phyloP scores from a whole-genome alignment of 2,113 vertebrate genomes.

The Echinops telfairi region DNA sequence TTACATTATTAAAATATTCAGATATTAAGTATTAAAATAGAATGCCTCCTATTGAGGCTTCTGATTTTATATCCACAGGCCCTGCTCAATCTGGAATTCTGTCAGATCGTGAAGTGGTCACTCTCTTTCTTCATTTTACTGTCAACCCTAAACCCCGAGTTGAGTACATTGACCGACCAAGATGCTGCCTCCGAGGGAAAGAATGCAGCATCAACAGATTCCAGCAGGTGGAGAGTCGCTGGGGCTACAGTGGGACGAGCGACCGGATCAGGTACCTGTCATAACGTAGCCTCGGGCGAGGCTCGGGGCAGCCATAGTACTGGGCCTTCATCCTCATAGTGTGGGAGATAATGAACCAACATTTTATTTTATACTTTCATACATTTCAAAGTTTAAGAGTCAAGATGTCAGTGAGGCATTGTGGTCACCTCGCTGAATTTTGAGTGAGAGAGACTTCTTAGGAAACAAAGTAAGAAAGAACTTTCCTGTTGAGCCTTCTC shows the following conservation, averaged over 20 bases:
- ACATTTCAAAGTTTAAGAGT: neutral
- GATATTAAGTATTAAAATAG: neutral
- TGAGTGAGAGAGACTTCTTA: neutral
- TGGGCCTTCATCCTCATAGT: neutral
- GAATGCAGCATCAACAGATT: constrained; percentile 96
- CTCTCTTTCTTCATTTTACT: constrained; percentile 97
- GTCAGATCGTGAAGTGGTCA: constrained; percentile 96
- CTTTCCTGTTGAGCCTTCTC: neutral
- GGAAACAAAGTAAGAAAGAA: neutral
- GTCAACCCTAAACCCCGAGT: constrained; percentile 97
- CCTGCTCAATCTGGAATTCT: constrained; percentile 97
- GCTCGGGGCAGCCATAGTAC: neutral
- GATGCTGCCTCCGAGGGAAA: constrained; percentile 95
- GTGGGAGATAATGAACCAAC: neutral
- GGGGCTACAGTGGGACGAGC: constrained; percentile 97
- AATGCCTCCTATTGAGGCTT: neutral
- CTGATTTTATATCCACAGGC: constrained; percentile 85
- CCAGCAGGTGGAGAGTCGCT: constrained; percentile 97
- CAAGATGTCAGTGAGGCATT: neutral
- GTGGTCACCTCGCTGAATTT: neutral
- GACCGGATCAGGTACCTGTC: constrained; percentile 93
- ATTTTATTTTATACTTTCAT: neutral
- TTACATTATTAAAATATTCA: constrained; percentile 8
- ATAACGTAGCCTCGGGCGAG: rapidly evolving
- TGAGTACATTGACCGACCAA: constrained; percentile 95